Conservation (phyloP, 2,113 vertebrate species). For the Pteruthius melanotis region DNA sequence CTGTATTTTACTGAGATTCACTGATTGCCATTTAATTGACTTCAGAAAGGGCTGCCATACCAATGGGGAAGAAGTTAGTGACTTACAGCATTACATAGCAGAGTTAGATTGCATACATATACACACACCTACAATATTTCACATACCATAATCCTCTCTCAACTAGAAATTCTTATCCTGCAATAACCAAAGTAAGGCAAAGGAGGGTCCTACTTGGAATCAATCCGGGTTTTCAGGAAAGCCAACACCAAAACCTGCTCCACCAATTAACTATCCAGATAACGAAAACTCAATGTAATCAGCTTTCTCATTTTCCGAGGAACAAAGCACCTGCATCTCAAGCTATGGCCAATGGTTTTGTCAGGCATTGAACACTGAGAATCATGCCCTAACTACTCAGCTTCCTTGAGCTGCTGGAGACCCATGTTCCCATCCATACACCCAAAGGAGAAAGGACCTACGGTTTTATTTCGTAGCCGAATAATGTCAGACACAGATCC, state of each 20-base stretch:
- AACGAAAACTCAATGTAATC: neutral
- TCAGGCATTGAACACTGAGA: neutral
- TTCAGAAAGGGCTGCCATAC: neutral
- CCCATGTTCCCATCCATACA: neutral
- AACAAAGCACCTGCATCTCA: neutral
- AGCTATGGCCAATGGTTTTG: neutral
- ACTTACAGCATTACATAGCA: neutral
- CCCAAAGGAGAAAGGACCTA: conserved; percentile 44
- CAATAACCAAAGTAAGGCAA: neutral
- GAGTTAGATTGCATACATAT: neutral
- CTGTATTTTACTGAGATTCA: neutral
- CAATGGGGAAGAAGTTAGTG: neutral
- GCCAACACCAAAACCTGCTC: neutral
- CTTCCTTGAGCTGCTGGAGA: neutral
- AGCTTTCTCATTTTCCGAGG: neutral
- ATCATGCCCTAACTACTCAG: neutral
- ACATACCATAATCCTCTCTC: neutral
- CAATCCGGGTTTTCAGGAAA: neutral
- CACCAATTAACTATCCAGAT: neutral
- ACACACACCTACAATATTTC: rapidly evolving
- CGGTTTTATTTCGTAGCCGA: conserved; percentile 92
- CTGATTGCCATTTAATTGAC: neutral
- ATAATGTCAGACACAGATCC: conserved; percentile 94
- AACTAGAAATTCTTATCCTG: neutral
- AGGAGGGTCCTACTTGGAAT: neutral